Evolutionary conservation across 1,140 invertebrate species (phyloP), one percentile per base, ranked within the genome.

Genomic region (Nasonia giraulti): DNA sequence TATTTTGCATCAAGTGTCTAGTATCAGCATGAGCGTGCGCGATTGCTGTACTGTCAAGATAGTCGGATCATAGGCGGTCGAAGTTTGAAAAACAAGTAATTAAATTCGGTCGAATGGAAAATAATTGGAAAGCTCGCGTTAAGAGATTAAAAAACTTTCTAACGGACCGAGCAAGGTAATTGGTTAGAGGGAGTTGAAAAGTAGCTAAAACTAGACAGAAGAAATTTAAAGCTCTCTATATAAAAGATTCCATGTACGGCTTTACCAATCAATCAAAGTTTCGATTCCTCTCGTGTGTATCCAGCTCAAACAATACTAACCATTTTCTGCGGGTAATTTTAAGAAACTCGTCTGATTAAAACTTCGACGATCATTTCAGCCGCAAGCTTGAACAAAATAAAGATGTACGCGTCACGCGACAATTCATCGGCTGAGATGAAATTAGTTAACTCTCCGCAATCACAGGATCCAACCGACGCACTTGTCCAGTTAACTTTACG

Each of bases 31-130:
- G 33, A 37, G 5, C 33, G 27, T 27, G 33, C 33, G 33, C 33
- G 33, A 37, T 33, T 33, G 5, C 33, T 33, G 33, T 33, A 33
- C 33, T 33, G 33, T 7, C 40, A 40, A 40, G 6, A 40, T 7
- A 40, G 40, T 40, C 8, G 8, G 40, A 40, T 4, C 8, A 44
- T 11, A 44, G 40, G 40, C 7, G 14, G 20, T 17, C 17, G 50
- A 55, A 55, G 17, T 12, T n/a, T 20, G 17, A 62, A 62, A 62
- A 55, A 47, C 8, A 20, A 20, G 47, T 55, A 14, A 27, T 55
- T 77, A 40, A 79, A 79, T 79, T 79, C 33, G 40, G 66, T 68
- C 31, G 55, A 17, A n/a, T 79, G 33, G 47, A 80, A 44, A 71
- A 62, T 20, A 62, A 62, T 62, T n/a, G 3, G 55, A 20, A n/a